phyloP scores from a whole-genome alignment of 2,888 invertebrate genomes.

The Ashinkailepas kermadecensis region DNA sequence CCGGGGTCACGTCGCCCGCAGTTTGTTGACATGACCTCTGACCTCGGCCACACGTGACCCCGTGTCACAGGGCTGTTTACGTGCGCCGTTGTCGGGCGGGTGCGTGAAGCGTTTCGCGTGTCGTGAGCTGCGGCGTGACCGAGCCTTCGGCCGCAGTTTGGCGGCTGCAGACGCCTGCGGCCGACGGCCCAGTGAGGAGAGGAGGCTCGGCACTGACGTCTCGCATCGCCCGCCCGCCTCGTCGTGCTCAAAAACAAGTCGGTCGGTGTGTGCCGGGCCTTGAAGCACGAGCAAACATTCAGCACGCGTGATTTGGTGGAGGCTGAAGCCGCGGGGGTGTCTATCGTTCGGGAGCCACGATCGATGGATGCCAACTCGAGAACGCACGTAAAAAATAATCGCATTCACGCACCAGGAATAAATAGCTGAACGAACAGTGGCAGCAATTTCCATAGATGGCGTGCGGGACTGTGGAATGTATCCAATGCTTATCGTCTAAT shows the following conservation, averaged over 20 bases:
- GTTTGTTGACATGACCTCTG: conserved; percentile 15
- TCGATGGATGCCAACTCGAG: no score
- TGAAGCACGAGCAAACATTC: background rate
- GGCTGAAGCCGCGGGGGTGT: no score
- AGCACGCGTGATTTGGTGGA: no score
- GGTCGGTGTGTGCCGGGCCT: background rate
- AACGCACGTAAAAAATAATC: no score
- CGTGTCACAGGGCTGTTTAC: background rate
- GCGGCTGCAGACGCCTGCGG: background rate
- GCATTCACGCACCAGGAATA: no score
- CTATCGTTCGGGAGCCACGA: no score
- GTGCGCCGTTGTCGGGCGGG: background rate
- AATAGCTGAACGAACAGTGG: no score
- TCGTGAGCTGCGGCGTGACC: no score
- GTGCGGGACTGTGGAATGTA: no score
- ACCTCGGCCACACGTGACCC: background rate
- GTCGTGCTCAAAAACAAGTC: background rate
- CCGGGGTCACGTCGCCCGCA: background rate
- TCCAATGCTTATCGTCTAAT: no score
- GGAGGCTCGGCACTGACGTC: background rate
- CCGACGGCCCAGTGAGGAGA: background rate
- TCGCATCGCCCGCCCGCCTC: background rate
- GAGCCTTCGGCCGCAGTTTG: background rate
- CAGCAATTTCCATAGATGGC: no score
- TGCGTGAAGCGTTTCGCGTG: background rate